These are phyloP conservation scores for Philypnodon macrostomus DNA, from an alignment of 2,797 vertebrate genomes.

Conservation along the genomic window DNA sequence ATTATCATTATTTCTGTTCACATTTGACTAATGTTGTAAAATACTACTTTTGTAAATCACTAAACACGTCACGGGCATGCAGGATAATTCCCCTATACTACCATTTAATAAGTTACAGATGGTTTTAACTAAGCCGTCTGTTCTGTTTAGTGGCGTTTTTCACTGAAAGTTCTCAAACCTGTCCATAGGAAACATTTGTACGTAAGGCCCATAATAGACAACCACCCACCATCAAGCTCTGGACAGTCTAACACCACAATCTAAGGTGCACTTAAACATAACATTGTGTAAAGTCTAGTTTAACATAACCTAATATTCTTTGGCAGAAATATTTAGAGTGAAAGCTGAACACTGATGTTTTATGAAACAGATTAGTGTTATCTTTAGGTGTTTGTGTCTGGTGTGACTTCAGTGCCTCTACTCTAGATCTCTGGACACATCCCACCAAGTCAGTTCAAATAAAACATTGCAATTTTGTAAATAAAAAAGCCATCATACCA, in stretches of 20 bases:
- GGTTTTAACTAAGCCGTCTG: conserved; percentile 1
- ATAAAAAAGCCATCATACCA: conserved; percentile 36
- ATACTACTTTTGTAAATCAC: background rate
- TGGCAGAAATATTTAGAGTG: no score
- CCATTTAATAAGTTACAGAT: no score
- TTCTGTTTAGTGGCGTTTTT: conserved; percentile 1
- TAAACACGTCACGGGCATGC: background rate
- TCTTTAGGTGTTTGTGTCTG: conserved; percentile 15
- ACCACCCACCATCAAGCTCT: no score
- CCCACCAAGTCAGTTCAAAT: conserved; percentile 15
- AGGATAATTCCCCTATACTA: no score
- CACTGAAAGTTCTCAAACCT: background rate
- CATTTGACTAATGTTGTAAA: conserved; percentile 13
- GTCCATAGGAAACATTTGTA: background rate
- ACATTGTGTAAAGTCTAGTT: no score
- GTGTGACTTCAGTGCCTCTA: conserved; percentile 36
- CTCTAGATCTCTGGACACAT: conserved; percentile 40
- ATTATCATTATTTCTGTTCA: conserved; percentile 24
- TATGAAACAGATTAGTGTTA: no score
- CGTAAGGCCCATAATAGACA: no score
- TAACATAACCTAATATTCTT: no score
- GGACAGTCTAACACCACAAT: no score
- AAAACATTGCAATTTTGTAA: conserved; percentile 27
- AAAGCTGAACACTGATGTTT: no score
- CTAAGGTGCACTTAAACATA: no score